Conservation (phyloP, 2,888 invertebrate genomes). For the Nezara viridula region DNA sequence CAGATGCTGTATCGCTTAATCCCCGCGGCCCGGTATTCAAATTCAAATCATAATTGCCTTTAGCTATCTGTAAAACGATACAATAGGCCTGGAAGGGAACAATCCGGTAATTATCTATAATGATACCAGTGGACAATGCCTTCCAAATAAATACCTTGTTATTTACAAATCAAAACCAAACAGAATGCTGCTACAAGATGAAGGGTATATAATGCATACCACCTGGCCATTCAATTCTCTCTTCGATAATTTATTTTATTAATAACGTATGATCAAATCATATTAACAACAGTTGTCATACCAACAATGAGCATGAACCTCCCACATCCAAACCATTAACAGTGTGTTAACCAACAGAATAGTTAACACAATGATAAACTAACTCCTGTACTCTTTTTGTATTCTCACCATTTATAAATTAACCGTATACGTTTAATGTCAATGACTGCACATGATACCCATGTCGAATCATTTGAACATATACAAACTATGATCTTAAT, state of each 20-base stretch:
- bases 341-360: too few species aligned
- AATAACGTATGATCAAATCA: not conserved
- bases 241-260: not conserved
- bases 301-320: too few species aligned
- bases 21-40: not conserved
- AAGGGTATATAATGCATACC: not conserved
- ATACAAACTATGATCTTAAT: too few species aligned
- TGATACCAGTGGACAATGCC: not conserved
- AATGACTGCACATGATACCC: too few species aligned
- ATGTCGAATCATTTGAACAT: too few species aligned
- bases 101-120: not conserved
- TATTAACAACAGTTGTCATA: not conserved
- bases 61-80: not conserved
- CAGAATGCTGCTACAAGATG: not conserved
- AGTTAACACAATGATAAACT: too few species aligned
- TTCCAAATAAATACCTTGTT: not conserved
- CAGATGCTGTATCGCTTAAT: conserved; percentile 36
- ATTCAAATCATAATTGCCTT: conserved; percentile 35
- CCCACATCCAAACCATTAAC: too few species aligned
- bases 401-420: too few species aligned
- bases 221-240: not conserved
- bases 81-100: not conserved
- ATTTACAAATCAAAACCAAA: conserved; percentile 1
- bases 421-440: too few species aligned
- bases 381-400: too few species aligned